Conservation (phyloP, 1,140 invertebrate genomes). For the Drosophila serrata region DNA sequence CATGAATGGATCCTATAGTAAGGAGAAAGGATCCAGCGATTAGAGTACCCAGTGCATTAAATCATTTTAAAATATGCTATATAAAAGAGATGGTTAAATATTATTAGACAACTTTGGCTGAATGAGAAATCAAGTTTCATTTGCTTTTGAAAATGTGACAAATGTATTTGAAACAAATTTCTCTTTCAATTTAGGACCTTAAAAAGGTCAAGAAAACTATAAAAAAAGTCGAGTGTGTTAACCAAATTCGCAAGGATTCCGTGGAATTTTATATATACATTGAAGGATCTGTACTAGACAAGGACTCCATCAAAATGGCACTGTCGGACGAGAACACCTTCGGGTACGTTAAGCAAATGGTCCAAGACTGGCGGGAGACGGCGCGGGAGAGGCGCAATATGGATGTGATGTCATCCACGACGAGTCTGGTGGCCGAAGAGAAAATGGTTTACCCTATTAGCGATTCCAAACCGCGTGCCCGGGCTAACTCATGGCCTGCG, state of each 20-base stretch:
- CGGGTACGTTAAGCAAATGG: constrained; percentile 13
- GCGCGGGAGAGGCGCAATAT: constrained; percentile 4
- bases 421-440: background rate
- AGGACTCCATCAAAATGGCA: background rate
- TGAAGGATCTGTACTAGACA: background rate
- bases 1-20: too few species aligned
- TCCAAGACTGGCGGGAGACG: constrained; percentile 17
- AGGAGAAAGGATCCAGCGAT: too few species aligned
- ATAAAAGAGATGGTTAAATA: background rate
- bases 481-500: background rate
- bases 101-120: background rate
- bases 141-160: constrained; percentile 6
- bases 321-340: constrained; percentile 14
- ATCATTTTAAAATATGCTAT: too few species aligned
- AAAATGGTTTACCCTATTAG: background rate
- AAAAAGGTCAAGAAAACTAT: background rate
- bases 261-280: background rate
- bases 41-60: too few species aligned
- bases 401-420: background rate
- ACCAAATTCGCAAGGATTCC: background rate
- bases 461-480: background rate
- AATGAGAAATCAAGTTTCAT: background rate
- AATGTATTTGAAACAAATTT: background rate
- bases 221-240: constrained; percentile 1
- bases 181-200: too few species aligned